Conservation (phyloP, 30 jellyfish, hydroid and myxozoan species). For the Cassiopea andromeda region DNA sequence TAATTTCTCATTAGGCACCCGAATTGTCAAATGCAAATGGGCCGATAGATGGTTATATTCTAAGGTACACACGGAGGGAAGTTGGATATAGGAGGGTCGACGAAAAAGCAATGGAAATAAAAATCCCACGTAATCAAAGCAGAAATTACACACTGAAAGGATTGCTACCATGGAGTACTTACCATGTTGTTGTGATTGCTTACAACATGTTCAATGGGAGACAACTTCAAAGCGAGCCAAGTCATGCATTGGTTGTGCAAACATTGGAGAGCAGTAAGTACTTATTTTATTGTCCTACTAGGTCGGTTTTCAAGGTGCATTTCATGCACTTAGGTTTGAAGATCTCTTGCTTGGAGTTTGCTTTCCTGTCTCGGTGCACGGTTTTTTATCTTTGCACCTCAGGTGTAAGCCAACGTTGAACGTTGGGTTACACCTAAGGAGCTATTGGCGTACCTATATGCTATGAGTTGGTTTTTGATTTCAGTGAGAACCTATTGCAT, state of each 20-base stretch:
- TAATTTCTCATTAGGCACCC: conserved; percentile 26
- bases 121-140: conserved; percentile 32
- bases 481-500: too few relatives aligned
- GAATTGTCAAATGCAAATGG: conserved; percentile 57
- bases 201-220: conserved; percentile 56
- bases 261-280: conserved; percentile 56
- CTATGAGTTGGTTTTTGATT: too few relatives aligned
- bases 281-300: not conserved
- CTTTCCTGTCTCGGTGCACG: too few relatives aligned
- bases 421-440: too few relatives aligned
- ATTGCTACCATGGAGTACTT: conserved; percentile 84
- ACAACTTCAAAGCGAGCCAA: conserved; percentile 37
- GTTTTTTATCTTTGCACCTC: too few relatives aligned
- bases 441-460: too few relatives aligned
- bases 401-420: too few relatives aligned
- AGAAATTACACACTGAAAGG: conserved; percentile 30
- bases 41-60: conserved; percentile 62
- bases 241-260: conserved; percentile 54
- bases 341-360: too few relatives aligned
- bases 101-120: conserved; percentile 7
- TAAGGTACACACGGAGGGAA: conserved; percentile 47
- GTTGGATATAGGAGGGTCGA: conserved; percentile 43
- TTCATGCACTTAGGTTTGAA: too few relatives aligned
- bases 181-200: conserved; percentile 67
- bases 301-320: too few relatives aligned